phyloP scores from a whole-genome alignment of 2,113 vertebrate genomes.

The Rostratula benghalensis region DNA sequence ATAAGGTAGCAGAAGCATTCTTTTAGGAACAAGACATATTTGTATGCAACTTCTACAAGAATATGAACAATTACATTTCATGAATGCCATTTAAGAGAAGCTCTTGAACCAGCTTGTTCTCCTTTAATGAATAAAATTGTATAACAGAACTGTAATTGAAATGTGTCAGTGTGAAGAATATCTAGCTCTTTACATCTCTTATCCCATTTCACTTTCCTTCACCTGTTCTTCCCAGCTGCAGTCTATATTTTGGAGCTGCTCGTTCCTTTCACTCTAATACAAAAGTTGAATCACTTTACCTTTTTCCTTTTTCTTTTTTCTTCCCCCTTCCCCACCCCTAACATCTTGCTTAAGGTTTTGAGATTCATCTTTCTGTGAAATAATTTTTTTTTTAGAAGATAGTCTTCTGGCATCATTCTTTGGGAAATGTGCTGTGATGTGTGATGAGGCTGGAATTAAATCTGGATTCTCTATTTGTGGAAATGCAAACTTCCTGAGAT shows the following conservation, averaged over 20 bases:
- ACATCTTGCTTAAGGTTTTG: not conserved
- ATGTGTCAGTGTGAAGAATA: not conserved
- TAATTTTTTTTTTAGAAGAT: not conserved
- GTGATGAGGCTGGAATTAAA: not conserved
- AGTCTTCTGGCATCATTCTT: not conserved
- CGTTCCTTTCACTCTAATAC: not conserved
- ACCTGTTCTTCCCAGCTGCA: not conserved
- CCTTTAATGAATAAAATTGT: not conserved
- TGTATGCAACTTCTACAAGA: not conserved
- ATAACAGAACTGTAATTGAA: not conserved
- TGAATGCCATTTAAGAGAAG: not conserved
- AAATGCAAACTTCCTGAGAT: not conserved
- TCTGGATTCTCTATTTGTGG: not conserved
- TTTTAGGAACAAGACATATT: not conserved
- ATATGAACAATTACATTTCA: not conserved
- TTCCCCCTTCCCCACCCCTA: not conserved
- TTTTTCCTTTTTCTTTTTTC: not conserved
- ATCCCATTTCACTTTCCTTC: not conserved
- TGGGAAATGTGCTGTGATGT: not conserved
- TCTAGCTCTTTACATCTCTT: not conserved
- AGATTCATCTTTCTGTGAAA: not conserved
- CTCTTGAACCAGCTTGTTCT: not conserved
- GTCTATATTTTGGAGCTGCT: not conserved
- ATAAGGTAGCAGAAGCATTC: not conserved
- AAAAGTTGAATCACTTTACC: not conserved